These are phyloP conservation scores for Hetaerina titia DNA, from an alignment of 2,888 invertebrate genomes.

Conservation along the genomic window DNA sequence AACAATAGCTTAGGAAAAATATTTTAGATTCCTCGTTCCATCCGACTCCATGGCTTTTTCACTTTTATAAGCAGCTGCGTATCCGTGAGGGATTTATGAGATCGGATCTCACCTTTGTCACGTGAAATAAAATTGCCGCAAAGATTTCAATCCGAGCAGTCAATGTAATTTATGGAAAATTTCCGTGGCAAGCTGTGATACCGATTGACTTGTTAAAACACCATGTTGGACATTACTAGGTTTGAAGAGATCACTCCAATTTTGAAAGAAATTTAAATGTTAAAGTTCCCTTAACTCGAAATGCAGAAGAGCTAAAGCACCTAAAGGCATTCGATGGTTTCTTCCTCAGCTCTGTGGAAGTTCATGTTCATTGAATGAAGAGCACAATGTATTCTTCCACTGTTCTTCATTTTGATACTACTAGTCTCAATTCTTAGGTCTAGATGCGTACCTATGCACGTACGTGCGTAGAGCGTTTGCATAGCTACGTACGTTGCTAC, in stretches of 20 bases:
- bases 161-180: not conserved
- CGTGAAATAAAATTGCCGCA: not conserved
- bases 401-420: too few species aligned
- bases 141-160: not conserved
- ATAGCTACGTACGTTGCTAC: too few species aligned
- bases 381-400: too few species aligned
- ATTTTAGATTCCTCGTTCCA: not conserved
- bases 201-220: not conserved
- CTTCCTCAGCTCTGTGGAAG: too few species aligned
- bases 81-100: conserved; percentile 19
- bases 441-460: too few species aligned
- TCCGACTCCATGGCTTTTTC: not conserved
- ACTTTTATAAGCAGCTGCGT: not conserved
- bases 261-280: not conserved
- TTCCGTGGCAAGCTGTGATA: not conserved
- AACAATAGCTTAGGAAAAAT: not conserved
- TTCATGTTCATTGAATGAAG: too few species aligned
- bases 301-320: too few species aligned
- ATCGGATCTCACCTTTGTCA: not conserved
- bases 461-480: too few species aligned
- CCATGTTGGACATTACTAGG: not conserved
- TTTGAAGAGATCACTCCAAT: not conserved
- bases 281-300: not conserved
- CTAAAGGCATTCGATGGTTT: too few species aligned
- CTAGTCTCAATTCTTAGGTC: too few species aligned